Base-by-base conservation (phyloP, 2,888 invertebrate species). In the Monochamus alternatus region DNA sequence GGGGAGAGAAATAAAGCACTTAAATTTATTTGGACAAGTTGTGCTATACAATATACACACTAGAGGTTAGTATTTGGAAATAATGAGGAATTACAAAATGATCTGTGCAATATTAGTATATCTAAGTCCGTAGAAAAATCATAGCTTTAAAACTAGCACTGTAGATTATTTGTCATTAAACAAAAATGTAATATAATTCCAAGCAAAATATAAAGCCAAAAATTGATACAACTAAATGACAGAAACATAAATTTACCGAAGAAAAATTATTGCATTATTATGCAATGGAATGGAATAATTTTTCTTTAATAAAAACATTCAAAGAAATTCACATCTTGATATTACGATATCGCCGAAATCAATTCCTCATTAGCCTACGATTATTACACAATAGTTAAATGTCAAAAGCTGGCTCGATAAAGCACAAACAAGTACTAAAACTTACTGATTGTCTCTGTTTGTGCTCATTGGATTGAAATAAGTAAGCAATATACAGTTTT, bases 371-470 rank as follows among this genome's bases (percentile, higher is more conserved):
- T 62, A 51, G 38, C 32, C 67, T 64, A 74, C 43, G 32, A 64
- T 44, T 64, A 64, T 51, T 30, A 12, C 22, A 51, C 32, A 30
- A 30, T 58, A 44, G 30, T 59, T 58, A 58, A 68, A 68, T 68
- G 69, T 52, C 73, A 71, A 73, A 72, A 63, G 51, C 51, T 58
- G 58, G 47, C n/a, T 38, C 67, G 14, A 55, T 14, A 58, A 77
- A 81, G 80, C 80, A 80, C 78, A 83, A 80, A 81, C 78, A 76
- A 80, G 75, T 69, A 80, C 55, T 58, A 60, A 10, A 76, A 74
- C 73, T 74, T 43, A 30, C 68, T 83, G 84, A 84, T 84, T 84
- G 83, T 84, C 83, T 78, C 75, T 78, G 80, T 80, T 80, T 80
- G 81, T 82, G 81, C 78, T 82, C 63, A 60, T 22, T 58, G 9